Evolutionary conservation across 2,888 invertebrate species (phyloP), one percentile per base, ranked within the genome.

Genomic region (Troides helena): DNA sequence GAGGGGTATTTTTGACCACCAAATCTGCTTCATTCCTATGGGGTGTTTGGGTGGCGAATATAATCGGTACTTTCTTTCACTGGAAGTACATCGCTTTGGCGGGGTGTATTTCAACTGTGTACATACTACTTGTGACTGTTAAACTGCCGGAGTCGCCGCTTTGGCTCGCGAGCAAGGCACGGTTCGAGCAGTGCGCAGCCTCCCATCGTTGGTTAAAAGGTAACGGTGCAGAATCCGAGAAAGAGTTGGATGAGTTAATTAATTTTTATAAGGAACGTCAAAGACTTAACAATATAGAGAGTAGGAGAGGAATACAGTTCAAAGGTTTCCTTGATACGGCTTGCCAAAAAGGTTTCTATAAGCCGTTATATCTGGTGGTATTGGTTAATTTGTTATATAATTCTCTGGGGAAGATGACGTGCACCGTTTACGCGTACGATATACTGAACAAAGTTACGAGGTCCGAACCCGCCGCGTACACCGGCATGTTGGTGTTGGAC

Each of bases 51-150:
- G 59, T 71, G 4, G 59, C 74, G 2, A 76, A 74, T 58, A 74
- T 73, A 5, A 71, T 77, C 8, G 79, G 77, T 0, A 77, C 78
- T 0, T 77, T 73, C 25, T 72, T 68, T 17, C 72, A 10, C 39
- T 67, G 69, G 69, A 75, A 68, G 58, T 71, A 72, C 17, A 75
- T 78, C 6, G 61, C 68, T 5, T 62, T 73, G 23, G 8, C 74
- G 10, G 71, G 72, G 8, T 65, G 72, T 2, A 10, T 71, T 21
- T 71, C 71, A 25, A 67, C 71, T 43, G 43, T 68, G 17, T 75
- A 73, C 30, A 71, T 70, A n/a, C 62, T 75, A 14, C 10, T 67
- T 5, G 70, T 72, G 36, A 60, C 65, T 2, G 53, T 74, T n/a
- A 63, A 69, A 8, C 75, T 74, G 72, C 73, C 71, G 0, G 76